These are phyloP conservation scores for Agrochola macilenta DNA, from an alignment of 2,888 invertebrate genomes.

Conservation along the genomic window DNA sequence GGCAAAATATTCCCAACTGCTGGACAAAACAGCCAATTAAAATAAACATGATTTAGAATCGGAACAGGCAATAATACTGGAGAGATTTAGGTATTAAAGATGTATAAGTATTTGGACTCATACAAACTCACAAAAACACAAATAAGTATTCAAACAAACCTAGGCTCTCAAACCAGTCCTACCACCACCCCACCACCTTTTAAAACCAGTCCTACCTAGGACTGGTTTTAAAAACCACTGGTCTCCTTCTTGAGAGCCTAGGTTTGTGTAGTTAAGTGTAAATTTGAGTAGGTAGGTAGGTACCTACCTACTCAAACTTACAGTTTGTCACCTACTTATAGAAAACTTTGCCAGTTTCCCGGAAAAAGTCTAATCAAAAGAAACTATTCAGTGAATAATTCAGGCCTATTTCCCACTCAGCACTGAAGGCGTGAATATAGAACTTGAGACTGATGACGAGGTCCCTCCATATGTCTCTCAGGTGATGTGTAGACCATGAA, in stretches of 20 bases:
- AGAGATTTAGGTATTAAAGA: background rate
- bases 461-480: slow-evolving; percentile 31
- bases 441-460: slow-evolving; percentile 4
- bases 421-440: background rate
- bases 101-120: background rate
- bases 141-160: too few species aligned
- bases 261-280: too few species aligned
- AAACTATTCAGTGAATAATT: slow-evolving; percentile 18
- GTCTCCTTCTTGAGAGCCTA: too few species aligned
- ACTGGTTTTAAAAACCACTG: too few species aligned
- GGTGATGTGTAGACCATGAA: slow-evolving; percentile 37
- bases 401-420: background rate
- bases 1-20: slow-evolving; percentile 9
- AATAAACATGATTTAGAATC: slow-evolving; percentile 21
- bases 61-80: background rate
- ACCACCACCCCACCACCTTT: too few species aligned
- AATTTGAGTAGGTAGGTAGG: too few species aligned
- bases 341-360: background rate
- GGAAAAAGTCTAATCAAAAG: background rate
- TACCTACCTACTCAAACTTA: background rate
- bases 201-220: too few species aligned
- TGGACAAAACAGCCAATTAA: slow-evolving; percentile 23
- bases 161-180: too few species aligned
- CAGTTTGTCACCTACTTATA: too few species aligned
- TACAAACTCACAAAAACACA: too few species aligned